Evolutionary conservation across 1,140 invertebrate genomes (phyloP).

Genomic region (Drosophila ercepeae): DNA sequence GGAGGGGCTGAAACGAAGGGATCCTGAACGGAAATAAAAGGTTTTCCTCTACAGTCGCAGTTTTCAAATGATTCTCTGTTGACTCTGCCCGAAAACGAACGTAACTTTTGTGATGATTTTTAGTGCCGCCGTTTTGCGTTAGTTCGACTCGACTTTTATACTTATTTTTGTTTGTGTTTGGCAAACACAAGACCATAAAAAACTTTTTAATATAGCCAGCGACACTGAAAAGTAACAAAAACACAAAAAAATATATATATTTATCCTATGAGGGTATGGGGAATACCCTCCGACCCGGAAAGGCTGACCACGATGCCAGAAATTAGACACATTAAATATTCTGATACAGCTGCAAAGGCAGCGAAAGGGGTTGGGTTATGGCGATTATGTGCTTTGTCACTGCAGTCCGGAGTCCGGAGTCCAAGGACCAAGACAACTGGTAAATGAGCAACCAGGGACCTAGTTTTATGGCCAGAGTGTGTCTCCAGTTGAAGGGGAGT

Average conservation of each 20-base stretch:
- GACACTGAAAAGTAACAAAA: constrained; percentile 22
- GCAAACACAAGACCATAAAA: constrained; percentile 69
- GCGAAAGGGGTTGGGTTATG: constrained; percentile 47
- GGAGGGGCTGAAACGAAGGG: not conserved
- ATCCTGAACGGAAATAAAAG: constrained; percentile 42
- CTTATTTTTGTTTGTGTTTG: constrained; percentile 52
- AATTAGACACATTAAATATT: constrained; percentile 75
- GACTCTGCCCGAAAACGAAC: constrained; percentile 39
- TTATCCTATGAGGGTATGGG: not conserved
- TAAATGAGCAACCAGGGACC: constrained; percentile 70
- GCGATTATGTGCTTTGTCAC: constrained; percentile 58
- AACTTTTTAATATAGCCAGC: constrained; percentile 67
- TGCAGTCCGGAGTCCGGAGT: constrained; percentile 3
- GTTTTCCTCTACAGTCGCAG: constrained; percentile 40
- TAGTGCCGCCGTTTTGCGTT: constrained; percentile 58
- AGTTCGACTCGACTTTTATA: constrained; percentile 51
- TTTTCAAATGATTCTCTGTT: constrained; percentile 31
- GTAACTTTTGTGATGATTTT: constrained; percentile 70
- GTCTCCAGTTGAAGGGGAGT: constrained; percentile 30
- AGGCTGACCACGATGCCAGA: constrained; percentile 46
- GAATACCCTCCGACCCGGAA: not conserved
- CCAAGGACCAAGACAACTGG: constrained; percentile 25
- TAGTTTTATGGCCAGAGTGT: constrained; percentile 46
- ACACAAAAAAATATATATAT: constrained; percentile 13
- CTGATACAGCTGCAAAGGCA: constrained; percentile 39